Percentiles rank a stretch among this genome's conserved stretches.
Evolutionary conservation across 1,140 invertebrate species (phyloP).

Genomic region (Panagrolaimus sp.): DNA sequence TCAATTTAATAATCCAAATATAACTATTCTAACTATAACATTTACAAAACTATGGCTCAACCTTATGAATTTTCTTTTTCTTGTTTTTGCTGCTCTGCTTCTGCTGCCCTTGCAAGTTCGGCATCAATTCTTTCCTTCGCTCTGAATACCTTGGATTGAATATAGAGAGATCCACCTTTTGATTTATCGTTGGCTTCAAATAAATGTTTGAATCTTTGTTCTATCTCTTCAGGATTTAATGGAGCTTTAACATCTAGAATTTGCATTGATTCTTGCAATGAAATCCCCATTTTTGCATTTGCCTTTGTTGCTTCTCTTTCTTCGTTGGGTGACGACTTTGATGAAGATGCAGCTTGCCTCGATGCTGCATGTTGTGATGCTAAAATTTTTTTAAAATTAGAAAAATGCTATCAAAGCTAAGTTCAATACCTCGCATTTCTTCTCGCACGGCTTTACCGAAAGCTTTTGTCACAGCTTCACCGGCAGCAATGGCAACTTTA

Average conservation of each 20-base stretch:
- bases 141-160: conserved; percentile 89
- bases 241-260: conserved; percentile 76
- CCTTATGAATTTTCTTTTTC: too few relatives aligned
- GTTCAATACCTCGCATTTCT: conserved; percentile 36
- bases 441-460: conserved; percentile 31
- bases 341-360: background rate
- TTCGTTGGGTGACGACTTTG: conserved; percentile 4
- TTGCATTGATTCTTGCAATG: conserved; percentile 65
- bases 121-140: conserved; percentile 84
- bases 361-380: conserved; percentile 29
- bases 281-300: conserved; percentile 35
- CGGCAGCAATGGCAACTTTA: conserved; percentile 33
- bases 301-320: conserved; percentile 25
- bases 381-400: conserved; percentile 14
- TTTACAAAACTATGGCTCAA: too few relatives aligned
- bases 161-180: conserved; percentile 89
- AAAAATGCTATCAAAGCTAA: background rate
- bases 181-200: conserved; percentile 84
- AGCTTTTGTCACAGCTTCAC: conserved; percentile 37
- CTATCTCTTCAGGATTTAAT: conserved; percentile 67
- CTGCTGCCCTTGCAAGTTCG: conserved; percentile 64
- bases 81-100: too few relatives aligned
- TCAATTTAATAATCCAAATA: too few relatives aligned
- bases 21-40: too few relatives aligned
- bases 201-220: conserved; percentile 78